Evolutionary conservation across 2,113 vertebrate species (phyloP).

Genomic region (Lophura nycthemera): DNA sequence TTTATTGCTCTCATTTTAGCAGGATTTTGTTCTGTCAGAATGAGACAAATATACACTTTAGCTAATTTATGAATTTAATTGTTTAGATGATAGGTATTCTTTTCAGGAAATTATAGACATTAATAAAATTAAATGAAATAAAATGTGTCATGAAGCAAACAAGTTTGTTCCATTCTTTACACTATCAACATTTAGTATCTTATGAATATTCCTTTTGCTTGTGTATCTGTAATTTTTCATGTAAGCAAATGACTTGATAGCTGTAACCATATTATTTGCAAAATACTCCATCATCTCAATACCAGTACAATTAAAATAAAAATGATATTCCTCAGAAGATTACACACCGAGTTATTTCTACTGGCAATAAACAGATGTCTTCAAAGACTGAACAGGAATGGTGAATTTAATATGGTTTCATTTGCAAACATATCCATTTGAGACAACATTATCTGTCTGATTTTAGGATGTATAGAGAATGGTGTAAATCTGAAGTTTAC

Average conservation of each 20-base stretch:
- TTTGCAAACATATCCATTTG: neutral
- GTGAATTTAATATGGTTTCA: neutral
- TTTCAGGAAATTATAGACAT: conserved; percentile 19
- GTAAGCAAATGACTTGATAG: neutral
- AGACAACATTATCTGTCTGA: neutral
- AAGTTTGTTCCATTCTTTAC: neutral
- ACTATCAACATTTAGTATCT: neutral
- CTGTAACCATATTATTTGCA: neutral
- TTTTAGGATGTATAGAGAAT: neutral
- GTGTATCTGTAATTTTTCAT: neutral
- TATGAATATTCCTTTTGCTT: conserved; percentile 8
- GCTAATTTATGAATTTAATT: conserved; percentile 32
- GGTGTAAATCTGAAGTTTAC: neutral
- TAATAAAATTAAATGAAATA: conserved; percentile 34
- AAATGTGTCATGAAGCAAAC: neutral
- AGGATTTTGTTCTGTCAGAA: neutral
- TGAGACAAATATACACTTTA: neutral
- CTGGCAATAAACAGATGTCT: neutral
- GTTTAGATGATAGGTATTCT: neutral
- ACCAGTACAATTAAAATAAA: neutral
- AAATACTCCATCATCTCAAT: neutral
- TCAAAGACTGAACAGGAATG: neutral
- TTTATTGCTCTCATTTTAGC: conserved; percentile 54
- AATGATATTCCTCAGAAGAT: neutral
- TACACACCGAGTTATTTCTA: neutral